Evolutionary conservation across 2,888 invertebrate genomes (phyloP).

Genomic region (Diaphora mendica): DNA sequence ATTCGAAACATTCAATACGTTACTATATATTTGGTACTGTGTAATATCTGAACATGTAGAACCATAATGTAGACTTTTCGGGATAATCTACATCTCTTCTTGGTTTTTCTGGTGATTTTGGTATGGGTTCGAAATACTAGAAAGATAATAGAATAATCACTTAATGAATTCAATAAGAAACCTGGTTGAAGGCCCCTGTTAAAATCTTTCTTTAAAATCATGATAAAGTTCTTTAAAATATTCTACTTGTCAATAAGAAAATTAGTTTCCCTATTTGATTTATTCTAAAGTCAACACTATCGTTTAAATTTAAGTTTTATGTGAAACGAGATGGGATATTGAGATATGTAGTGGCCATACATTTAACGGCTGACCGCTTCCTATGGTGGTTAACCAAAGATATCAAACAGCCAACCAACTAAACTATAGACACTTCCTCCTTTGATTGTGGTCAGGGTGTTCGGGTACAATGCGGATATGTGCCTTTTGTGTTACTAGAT

Average conservation of each 20-base stretch:
- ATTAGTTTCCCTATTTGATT: neutral
- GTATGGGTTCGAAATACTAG: too few relatives aligned
- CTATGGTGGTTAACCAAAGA: slow-evolving; percentile 3
- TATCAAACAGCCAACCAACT: neutral
- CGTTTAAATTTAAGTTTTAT: neutral
- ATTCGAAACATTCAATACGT: too few relatives aligned
- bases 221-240: too few relatives aligned
- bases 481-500: neutral
- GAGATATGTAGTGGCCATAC: neutral
- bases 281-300: neutral
- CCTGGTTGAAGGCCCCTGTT: too few relatives aligned
- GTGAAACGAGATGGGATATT: neutral
- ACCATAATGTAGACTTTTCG: too few relatives aligned
- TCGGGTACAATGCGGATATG: neutral
- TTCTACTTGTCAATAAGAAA: neutral
- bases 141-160: neutral
- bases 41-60: neutral
- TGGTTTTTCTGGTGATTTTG: too few relatives aligned
- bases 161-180: neutral
- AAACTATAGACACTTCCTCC: slow-evolving; percentile 2
- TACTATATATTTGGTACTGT: neutral
- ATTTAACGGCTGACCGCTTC: neutral
- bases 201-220: too few relatives aligned
- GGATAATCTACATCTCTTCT: too few relatives aligned
- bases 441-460: neutral